Conservation (phyloP, 2,113 vertebrate species). For the Rhinogobius similis region DNA sequence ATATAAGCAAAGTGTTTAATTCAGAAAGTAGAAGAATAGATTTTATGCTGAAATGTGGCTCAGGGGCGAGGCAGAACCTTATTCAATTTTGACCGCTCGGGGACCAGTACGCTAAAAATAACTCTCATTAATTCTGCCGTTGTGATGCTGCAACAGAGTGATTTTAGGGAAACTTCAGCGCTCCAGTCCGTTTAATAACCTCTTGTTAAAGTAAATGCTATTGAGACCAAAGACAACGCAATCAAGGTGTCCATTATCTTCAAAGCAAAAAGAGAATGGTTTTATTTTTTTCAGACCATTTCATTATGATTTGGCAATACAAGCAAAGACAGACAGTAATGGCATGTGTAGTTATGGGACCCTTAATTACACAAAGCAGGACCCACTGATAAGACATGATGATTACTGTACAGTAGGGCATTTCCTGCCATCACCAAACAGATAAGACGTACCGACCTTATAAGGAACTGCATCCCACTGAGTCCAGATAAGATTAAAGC, state of each 20-base stretch:
- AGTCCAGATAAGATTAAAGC: constrained; percentile 8
- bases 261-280: constrained; percentile 10
- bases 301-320: constrained; percentile 4
- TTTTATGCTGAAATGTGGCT: constrained; percentile 58
- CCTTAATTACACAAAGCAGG: background rate
- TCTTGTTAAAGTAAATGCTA: constrained; percentile 47
- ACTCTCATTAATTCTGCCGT: constrained; percentile 71
- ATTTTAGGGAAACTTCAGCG: constrained; percentile 63
- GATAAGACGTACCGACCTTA: constrained; percentile 4
- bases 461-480: constrained; percentile 9
- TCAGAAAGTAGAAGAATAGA: constrained; percentile 37
- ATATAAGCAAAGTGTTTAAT: constrained; percentile 26
- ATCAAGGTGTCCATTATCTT: constrained; percentile 7
- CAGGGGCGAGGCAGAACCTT: constrained; percentile 55
- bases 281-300: background rate
- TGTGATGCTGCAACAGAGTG: constrained; percentile 71
- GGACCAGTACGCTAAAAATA: constrained; percentile 67
- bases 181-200: constrained; percentile 54
- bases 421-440: constrained; percentile 8
- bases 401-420: background rate
- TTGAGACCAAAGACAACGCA: constrained; percentile 34
- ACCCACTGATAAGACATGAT: background rate
- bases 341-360: background rate
- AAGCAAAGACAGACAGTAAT: background rate
- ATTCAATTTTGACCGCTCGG: constrained; percentile 67